Evolutionary conservation across 2,888 invertebrate species (phyloP).

Genomic region (Ophion slaviceki): DNA sequence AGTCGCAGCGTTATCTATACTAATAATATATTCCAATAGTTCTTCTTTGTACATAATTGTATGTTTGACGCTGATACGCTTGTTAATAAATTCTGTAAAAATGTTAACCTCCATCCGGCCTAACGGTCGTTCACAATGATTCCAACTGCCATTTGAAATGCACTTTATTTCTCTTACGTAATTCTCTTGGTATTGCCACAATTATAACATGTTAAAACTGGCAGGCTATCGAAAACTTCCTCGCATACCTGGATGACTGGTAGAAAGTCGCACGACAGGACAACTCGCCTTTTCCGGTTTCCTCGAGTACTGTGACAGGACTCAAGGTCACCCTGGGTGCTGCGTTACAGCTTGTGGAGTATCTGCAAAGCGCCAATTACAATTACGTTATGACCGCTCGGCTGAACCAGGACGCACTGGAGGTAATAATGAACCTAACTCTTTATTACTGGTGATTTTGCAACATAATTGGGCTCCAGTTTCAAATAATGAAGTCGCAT

Average conservation of each 20-base stretch:
- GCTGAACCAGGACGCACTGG: too few relatives aligned
- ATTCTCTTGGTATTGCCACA: background rate
- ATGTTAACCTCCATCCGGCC: background rate
- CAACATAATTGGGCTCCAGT: background rate
- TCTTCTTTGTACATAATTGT: background rate
- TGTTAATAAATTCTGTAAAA: background rate
- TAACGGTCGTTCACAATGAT: background rate
- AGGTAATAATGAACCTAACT: too few relatives aligned
- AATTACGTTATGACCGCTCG: too few relatives aligned
- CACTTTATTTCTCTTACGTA: background rate
- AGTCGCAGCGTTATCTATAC: background rate
- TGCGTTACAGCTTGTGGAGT: too few relatives aligned
- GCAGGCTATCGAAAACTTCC: conserved; percentile 1
- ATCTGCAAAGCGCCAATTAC: too few relatives aligned
- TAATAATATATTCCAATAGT: background rate
- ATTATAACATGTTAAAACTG: background rate
- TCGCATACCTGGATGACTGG: background rate
- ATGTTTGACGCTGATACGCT: background rate
- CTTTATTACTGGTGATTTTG: background rate
- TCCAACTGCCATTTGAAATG: background rate
- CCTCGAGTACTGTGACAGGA: too few relatives aligned
- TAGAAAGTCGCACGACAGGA: background rate
- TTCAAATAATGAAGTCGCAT: background rate
- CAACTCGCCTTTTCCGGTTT: too few relatives aligned
- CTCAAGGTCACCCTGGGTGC: too few relatives aligned